phyloP scores from a whole-genome alignment of 2,888 invertebrate genomes.

The Caenorhabditis virilis region DNA sequence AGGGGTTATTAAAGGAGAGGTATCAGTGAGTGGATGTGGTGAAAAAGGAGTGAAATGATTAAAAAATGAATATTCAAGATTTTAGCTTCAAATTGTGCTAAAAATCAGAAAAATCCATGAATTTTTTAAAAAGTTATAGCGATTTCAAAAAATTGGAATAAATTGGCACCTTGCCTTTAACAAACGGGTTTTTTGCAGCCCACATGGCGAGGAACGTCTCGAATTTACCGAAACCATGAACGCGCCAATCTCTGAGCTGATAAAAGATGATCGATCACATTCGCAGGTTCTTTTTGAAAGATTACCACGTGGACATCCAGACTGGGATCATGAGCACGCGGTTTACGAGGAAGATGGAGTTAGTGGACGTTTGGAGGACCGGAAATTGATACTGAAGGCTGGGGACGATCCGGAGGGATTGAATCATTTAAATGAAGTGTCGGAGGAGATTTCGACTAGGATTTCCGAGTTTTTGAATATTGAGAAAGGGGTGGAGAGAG shows the following conservation, averaged over 20 bases:
- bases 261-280: slow-evolving; percentile 34
- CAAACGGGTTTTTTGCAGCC: slow-evolving; percentile 1
- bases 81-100: too few species aligned
- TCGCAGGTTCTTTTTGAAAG: slow-evolving; percentile 8
- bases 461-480: slow-evolving; percentile 24
- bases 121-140: too few species aligned
- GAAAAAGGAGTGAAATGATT: too few species aligned
- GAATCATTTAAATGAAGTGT: slow-evolving; percentile 29
- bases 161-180: not conserved
- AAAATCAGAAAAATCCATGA: too few species aligned
- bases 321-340: slow-evolving; percentile 26
- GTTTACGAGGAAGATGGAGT: slow-evolving; percentile 28
- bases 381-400: slow-evolving; percentile 18
- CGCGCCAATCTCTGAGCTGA: slow-evolving; percentile 26
- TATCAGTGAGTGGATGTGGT: too few species aligned
- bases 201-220: slow-evolving; percentile 27
- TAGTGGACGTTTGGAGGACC: slow-evolving; percentile 22
- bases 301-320: slow-evolving; percentile 17
- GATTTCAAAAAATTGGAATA: too few species aligned
- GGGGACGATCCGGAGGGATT: slow-evolving; percentile 24
- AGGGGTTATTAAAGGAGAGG: too few species aligned
- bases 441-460: slow-evolving; percentile 5
- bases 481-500: slow-evolving; percentile 5
- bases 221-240: slow-evolving; percentile 40
- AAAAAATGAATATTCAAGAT: too few species aligned